Evolutionary conservation across 2,888 invertebrate genomes (phyloP).

Genomic region (Stenodema calcarata): DNA sequence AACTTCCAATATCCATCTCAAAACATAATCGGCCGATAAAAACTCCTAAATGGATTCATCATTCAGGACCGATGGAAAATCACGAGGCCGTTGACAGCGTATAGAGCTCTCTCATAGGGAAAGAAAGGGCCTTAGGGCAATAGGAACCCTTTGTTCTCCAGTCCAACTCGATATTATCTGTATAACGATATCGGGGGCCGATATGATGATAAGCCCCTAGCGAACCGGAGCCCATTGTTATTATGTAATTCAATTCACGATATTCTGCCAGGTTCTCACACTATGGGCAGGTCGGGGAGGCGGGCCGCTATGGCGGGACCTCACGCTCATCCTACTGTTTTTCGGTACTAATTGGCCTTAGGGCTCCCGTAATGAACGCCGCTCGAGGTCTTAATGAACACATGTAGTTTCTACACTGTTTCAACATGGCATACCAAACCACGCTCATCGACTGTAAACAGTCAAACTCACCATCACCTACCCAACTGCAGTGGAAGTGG

Average conservation of each 20-base stretch:
- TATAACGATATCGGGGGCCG: background rate
- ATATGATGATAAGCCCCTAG: background rate
- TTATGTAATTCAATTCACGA: slow-evolving; percentile 15
- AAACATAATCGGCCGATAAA: background rate
- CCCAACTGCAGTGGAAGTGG: too few relatives aligned
- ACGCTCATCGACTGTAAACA: too few relatives aligned
- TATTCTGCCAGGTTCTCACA: background rate
- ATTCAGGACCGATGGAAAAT: background rate
- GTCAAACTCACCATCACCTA: too few relatives aligned
- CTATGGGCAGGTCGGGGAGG: background rate
- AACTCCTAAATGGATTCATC: background rate
- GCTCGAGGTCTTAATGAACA: background rate
- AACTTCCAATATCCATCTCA: background rate
- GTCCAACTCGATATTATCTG: background rate
- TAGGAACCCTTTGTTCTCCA: background rate
- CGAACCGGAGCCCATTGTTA: background rate
- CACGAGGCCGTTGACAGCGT: background rate
- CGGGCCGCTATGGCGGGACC: background rate
- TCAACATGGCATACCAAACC: background rate
- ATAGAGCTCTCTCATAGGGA: background rate
- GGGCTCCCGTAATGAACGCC: background rate
- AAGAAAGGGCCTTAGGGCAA: background rate
- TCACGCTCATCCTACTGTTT: background rate
- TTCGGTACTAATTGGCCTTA: background rate
- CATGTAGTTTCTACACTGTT: background rate